A percentile compares a stretch with the other conserved stretches of the same genome.
phyloP scores from a whole-genome alignment of 2,797 vertebrate species.

The Sorex maritimensis region DNA sequence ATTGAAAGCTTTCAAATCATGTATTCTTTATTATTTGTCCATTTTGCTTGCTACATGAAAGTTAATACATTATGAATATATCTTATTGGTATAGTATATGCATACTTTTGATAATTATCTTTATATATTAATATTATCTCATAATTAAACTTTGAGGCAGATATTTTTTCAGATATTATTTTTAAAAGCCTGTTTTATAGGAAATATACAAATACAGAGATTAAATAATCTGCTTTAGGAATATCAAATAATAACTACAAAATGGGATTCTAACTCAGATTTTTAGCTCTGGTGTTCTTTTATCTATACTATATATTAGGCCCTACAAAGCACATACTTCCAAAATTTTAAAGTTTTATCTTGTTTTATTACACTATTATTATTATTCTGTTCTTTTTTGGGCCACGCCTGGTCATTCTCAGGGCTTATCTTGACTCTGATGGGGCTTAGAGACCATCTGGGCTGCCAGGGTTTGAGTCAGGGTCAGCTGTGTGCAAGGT shows the following conservation, averaged over 20 bases:
- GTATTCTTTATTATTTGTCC: conserved; percentile 39
- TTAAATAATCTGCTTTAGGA: conserved; percentile 57
- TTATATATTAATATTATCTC: conserved; percentile 20
- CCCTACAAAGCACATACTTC: conserved; percentile 40
- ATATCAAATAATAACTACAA: background rate
- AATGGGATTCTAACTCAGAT: conserved; percentile 45
- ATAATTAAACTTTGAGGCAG: background rate
- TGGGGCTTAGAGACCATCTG: too few species aligned
- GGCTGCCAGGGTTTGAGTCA: too few species aligned
- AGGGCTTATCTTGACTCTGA: too few species aligned
- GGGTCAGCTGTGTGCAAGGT: too few species aligned
- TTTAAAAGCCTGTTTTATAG: conserved; percentile 60
- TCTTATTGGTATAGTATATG: conserved; percentile 54
- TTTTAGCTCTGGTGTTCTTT: conserved; percentile 67
- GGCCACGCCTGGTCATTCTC: too few species aligned
- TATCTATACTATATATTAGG: conserved; percentile 27
- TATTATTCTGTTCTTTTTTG: too few species aligned
- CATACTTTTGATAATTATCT: background rate
- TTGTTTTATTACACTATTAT: too few species aligned
- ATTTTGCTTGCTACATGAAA: conserved; percentile 34
- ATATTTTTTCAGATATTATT: background rate
- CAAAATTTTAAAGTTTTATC: background rate
- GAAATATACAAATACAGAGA: conserved; percentile 35
- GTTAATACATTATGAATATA: conserved; percentile 6
- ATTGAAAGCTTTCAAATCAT: conserved; percentile 51